phyloP scores from a whole-genome alignment of 2,113 vertebrate genomes.

The Narcine bancroftii region DNA sequence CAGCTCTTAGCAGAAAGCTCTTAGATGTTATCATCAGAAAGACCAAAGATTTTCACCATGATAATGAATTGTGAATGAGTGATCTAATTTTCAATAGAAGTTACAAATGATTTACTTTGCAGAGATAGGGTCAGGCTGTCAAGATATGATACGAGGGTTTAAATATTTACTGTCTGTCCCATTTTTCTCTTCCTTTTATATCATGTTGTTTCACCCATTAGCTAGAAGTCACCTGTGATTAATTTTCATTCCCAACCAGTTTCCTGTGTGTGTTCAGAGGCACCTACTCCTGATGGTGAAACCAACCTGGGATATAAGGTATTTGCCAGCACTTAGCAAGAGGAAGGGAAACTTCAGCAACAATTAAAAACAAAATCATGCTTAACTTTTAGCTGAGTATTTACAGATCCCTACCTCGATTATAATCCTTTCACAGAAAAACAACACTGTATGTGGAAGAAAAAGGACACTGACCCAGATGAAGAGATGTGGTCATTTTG shows the following conservation, averaged over 20 bases:
- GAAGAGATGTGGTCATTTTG: too few species aligned
- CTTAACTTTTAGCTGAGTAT: not conserved
- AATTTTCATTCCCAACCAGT: not conserved
- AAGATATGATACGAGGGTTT: not conserved
- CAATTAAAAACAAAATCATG: not conserved
- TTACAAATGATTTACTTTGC: not conserved
- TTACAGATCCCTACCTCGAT: not conserved
- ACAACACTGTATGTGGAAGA: too few species aligned
- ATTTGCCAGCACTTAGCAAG: too few species aligned
- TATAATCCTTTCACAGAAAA: not conserved
- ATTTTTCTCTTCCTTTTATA: constrained; percentile 15
- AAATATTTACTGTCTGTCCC: constrained; percentile 34
- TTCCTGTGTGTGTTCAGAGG: not conserved
- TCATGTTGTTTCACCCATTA: constrained; percentile 26
- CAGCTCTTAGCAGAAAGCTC: not conserved
- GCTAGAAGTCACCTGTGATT: not conserved
- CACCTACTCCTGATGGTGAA: not conserved
- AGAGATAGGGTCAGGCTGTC: constrained; percentile 19
- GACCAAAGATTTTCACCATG: not conserved
- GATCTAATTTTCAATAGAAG: constrained; percentile 26
- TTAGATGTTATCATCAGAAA: not conserved
- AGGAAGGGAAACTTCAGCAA: not conserved
- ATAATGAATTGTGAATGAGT: not conserved
- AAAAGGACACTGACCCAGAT: too few species aligned
- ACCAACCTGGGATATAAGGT: not conserved